Conservation (phyloP, 2,797 vertebrate genomes). For the Hirundo rustica region DNA sequence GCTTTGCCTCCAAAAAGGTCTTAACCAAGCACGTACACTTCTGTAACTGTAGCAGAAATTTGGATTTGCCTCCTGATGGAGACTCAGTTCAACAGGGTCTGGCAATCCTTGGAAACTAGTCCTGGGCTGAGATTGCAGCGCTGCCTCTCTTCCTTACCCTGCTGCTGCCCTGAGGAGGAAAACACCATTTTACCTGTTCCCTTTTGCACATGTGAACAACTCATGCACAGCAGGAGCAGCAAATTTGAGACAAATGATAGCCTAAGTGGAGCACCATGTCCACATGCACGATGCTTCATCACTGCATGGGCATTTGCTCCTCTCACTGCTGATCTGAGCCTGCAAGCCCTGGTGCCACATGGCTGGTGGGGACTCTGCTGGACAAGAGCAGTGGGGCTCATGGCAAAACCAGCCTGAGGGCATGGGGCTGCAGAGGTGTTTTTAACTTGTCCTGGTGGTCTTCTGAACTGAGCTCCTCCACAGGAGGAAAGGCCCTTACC, state of each 20-base stretch:
- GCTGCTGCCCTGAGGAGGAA: neutral
- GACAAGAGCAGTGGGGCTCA: accelerated
- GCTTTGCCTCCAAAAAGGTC: neutral
- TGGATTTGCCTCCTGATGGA: neutral
- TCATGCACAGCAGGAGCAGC: neutral
- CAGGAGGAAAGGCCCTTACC: neutral
- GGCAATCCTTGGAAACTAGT: neutral
- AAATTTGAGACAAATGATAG: neutral
- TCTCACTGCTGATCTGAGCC: accelerated
- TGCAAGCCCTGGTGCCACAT: accelerated
- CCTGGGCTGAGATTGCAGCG: neutral
- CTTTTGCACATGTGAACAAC: neutral
- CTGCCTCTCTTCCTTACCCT: neutral
- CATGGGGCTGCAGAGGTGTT: neutral
- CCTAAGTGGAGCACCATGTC: neutral
- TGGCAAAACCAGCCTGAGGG: neutral
- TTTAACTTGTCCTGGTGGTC: neutral
- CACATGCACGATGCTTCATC: neutral
- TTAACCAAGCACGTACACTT: neutral
- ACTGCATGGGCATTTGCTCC: neutral
- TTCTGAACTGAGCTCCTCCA: neutral
- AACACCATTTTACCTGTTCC: neutral
- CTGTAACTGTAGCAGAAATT: neutral
- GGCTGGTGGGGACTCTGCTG: neutral
- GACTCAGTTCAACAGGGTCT: neutral